These are phyloP conservation scores for Crenichthys baileyi DNA, from an alignment of 2,797 vertebrate genomes.

Conservation along the genomic window DNA sequence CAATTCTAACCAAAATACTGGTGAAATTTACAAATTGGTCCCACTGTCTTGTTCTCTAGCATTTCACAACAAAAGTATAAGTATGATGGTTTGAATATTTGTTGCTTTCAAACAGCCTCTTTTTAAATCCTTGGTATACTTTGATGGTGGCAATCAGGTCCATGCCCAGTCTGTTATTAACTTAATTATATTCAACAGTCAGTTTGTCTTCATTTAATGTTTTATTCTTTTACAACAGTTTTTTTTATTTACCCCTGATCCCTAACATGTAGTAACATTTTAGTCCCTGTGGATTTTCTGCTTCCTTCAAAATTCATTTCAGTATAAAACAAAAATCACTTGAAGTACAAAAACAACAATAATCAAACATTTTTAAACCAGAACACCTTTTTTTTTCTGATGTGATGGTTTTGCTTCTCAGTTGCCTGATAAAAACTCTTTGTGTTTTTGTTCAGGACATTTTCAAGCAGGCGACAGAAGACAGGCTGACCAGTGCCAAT, in stretches of 20 bases:
- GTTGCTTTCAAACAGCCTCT: background rate
- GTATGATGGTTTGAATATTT: background rate
- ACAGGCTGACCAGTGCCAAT: conserved; percentile 94
- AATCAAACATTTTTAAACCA: background rate
- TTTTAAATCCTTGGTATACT: background rate
- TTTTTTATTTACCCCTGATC: background rate
- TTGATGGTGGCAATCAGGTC: background rate
- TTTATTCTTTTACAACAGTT: background rate
- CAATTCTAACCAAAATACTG: background rate
- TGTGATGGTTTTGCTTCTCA: background rate
- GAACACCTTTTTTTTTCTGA: background rate
- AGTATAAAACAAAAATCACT: background rate
- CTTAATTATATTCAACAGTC: background rate
- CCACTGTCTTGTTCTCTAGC: background rate
- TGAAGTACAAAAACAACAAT: background rate
- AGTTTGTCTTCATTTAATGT: background rate
- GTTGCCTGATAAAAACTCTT: conserved; percentile 26
- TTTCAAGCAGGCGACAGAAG: conserved; percentile 98
- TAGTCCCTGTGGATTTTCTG: background rate
- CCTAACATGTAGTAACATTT: too few species aligned
- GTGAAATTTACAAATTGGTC: background rate
- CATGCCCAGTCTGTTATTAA: background rate
- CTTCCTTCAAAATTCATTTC: background rate
- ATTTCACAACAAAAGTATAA: background rate
- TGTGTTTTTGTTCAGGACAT: conserved; percentile 86